These are phyloP conservation scores for Drosophila willistoni DNA, from an alignment of 1,140 invertebrate genomes.

Conservation along the genomic window DNA sequence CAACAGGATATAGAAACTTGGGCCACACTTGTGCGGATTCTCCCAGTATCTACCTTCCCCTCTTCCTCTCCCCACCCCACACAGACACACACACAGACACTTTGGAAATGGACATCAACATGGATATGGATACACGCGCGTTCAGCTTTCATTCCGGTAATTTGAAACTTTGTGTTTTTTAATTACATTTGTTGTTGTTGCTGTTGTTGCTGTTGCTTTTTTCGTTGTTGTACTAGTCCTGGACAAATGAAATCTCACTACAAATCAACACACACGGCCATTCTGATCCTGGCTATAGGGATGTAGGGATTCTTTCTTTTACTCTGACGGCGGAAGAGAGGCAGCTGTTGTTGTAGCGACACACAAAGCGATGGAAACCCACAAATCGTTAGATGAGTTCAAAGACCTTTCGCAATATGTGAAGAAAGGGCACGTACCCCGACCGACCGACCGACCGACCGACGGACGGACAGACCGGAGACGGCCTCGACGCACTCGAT, in stretches of 20 bases:
- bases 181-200: constrained; percentile 71
- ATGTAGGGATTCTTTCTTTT: constrained; percentile 39
- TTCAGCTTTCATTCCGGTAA: constrained; percentile 64
- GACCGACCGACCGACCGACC: constrained; percentile 17
- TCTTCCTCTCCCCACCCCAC: not conserved
- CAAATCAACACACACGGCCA: constrained; percentile 24
- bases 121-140: constrained; percentile 44
- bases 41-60: constrained; percentile 1
- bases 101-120: constrained; percentile 7
- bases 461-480: constrained; percentile 14
- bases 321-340: constrained; percentile 13
- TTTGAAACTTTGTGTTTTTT: constrained; percentile 77
- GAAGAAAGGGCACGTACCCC: constrained; percentile 51
- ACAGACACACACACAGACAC: not conserved
- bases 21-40: constrained; percentile 69
- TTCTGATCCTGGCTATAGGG: not conserved
- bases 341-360: constrained; percentile 65
- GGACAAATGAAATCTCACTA: constrained; percentile 52
- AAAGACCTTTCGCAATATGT: constrained; percentile 63
- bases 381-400: constrained; percentile 75
- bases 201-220: constrained; percentile 5
- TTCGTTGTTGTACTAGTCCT: not conserved
- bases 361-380: constrained; percentile 51
- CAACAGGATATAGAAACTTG: constrained; percentile 71
- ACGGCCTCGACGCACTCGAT: not conserved